Base-by-base conservation (phyloP, 2,888 invertebrate genomes). In the Andrena praecox region DNA sequence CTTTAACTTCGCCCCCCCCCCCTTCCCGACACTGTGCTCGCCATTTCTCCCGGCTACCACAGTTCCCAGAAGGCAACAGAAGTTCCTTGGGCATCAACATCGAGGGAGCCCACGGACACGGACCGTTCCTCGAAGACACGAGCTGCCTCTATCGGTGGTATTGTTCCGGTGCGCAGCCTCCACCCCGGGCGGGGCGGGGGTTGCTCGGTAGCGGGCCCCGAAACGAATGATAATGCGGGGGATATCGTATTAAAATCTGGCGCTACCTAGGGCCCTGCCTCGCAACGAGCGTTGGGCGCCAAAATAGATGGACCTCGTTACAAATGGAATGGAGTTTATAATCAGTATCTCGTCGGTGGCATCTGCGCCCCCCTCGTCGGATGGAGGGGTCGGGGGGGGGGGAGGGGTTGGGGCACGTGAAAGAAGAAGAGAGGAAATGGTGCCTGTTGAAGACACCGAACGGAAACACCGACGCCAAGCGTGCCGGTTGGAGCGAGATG, bases 271-370 rank as follows among this genome's bases (percentile, higher is more conserved):
- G 85, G 86, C 85, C 84, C 85, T 85, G 72, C n/a, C 70, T 63
- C 86, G 88, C 88, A 87, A 88, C 86, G 82, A 87, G 84, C 84
- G 86, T 85, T 86, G 91, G 91, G 91, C 92, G 93, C 93, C 92
- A 91, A 93, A 93, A 93, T 93, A 93, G 93, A 93, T 93, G 93
- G 92, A 92, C 89, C 93, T 93, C 93, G 93, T 93, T 93, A 93
- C 93, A 93, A 93, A 93, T 93, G 93, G 91, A 93, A 93, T 93
- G 93, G 93, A 93, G 91, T 93, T 93, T 92, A 93, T 93, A 93
- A 93, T 93, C 92, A 90, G 92, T 93, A 93, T 93, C 93, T 93
- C 90, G 84, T 84, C 87, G 90, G 90, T 91, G 92, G 91, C 92
- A 93, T 93, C 93, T 92, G 89, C 80, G 88, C 86, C 85, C 89